phyloP scores from a whole-genome alignment of 1,140 invertebrate species.

The Ceratitis capitata region DNA sequence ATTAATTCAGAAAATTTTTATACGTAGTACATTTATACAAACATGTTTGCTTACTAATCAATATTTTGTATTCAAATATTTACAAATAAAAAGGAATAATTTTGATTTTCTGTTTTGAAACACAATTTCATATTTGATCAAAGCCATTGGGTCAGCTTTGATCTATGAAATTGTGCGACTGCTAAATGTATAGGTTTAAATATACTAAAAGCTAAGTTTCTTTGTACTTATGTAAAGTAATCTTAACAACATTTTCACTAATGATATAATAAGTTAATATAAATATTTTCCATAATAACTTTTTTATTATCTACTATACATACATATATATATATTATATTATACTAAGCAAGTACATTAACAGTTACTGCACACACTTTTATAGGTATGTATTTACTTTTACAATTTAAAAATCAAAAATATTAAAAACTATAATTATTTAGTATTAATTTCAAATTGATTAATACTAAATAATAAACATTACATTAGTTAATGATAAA shows the following conservation, averaged over 20 bases:
- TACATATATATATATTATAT: too few species aligned
- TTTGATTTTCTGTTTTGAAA: too few species aligned
- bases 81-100: not conserved
- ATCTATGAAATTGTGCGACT: constrained; percentile 14
- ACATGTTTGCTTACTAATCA: constrained; percentile 3
- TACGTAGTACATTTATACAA: not conserved
- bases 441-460: constrained; percentile 34
- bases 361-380: not conserved
- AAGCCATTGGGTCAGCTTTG: constrained; percentile 32
- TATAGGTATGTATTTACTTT: constrained; percentile 31
- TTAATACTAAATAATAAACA: constrained; percentile 32
- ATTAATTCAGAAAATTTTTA: constrained; percentile 1
- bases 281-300: not conserved
- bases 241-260: not conserved
- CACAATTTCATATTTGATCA: constrained; percentile 23
- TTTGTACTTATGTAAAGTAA: not conserved
- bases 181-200: not conserved
- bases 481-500: not conserved
- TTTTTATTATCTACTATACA: not conserved
- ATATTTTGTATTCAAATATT: not conserved
- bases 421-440: not conserved
- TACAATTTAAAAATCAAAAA: not conserved
- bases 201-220: not conserved
- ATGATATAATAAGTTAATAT: not conserved
- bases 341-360: constrained; percentile 9